phyloP scores from a whole-genome alignment of 2,113 vertebrate genomes.

The Lanius collurio region DNA sequence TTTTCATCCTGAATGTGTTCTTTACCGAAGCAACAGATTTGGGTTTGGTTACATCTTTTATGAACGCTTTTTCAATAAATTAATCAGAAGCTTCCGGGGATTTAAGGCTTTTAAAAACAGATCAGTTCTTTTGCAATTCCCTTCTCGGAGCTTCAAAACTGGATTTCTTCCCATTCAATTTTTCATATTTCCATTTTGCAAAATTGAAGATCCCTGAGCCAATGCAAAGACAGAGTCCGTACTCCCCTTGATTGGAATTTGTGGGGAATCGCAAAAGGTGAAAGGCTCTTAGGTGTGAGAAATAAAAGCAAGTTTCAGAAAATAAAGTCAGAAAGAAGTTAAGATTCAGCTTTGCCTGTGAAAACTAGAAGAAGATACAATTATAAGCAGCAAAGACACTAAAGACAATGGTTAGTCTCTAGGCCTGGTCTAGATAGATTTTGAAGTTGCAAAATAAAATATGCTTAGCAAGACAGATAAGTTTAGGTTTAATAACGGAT shows the following conservation, averaged over 20 bases:
- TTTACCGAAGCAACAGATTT: not conserved
- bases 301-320: no score
- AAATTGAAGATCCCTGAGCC: not conserved
- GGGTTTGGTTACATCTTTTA: slow-evolving; percentile 36
- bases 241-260: not conserved
- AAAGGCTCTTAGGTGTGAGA: no score
- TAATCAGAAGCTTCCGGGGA: slow-evolving; percentile 44
- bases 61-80: slow-evolving; percentile 53
- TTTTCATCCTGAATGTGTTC: not conserved
- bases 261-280: no score
- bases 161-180: slow-evolving; percentile 16
- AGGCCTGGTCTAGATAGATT: no score
- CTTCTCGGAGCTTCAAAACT: slow-evolving; percentile 7
- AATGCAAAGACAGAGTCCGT: not conserved
- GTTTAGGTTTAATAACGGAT: no score
- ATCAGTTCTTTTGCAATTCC: slow-evolving; percentile 22
- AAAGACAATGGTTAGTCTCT: no score
- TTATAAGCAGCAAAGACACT: no score
- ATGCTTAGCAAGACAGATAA: no score
- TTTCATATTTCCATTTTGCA: slow-evolving; percentile 30
- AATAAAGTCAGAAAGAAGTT: no score
- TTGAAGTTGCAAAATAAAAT: no score
- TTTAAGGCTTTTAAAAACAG: slow-evolving; percentile 35
- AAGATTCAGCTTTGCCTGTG: no score
- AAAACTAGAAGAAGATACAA: no score